Conservation (phyloP, 2,113 vertebrate genomes). For the Sphaerodactylus townsendi region DNA sequence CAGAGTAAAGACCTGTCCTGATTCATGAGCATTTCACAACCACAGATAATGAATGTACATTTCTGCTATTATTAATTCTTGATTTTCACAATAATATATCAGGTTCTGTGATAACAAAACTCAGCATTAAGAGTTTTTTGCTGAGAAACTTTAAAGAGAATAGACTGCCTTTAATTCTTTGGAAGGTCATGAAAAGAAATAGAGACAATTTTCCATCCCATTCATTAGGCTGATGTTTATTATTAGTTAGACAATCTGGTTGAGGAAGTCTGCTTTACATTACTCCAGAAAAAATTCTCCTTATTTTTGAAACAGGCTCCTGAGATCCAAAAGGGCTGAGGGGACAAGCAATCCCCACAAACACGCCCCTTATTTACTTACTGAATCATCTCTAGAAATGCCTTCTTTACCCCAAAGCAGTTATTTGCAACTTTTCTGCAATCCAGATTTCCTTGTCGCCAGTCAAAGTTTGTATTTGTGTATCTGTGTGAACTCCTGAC, state of each 20-base stretch:
- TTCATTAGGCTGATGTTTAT: slow-evolving; percentile 28
- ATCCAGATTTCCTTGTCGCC: slow-evolving; percentile 55
- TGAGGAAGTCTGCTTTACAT: slow-evolving; percentile 15
- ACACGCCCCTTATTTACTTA: slow-evolving; percentile 26
- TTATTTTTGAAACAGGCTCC: slow-evolving; percentile 28
- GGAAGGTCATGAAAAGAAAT: slow-evolving; percentile 10
- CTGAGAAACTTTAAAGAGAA: not conserved
- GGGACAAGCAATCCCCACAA: not conserved
- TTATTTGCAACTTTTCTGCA: slow-evolving; percentile 43
- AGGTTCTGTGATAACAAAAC: not conserved
- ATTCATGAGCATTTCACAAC: not conserved
- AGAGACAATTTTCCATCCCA: not conserved
- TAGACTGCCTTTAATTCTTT: not conserved
- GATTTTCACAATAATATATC: not conserved
- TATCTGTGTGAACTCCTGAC: slow-evolving; percentile 71
- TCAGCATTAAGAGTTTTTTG: not conserved
- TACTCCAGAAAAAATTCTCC: slow-evolving; percentile 13
- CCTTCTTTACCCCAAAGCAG: not conserved
- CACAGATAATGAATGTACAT: not conserved
- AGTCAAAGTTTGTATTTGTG: slow-evolving; percentile 73
- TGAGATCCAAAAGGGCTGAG: not conserved
- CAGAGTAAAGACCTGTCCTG: not conserved
- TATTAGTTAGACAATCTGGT: slow-evolving; percentile 25
- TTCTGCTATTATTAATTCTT: not conserved
- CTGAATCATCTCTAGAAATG: slow-evolving; percentile 39